A percentile compares a stretch with the other conserved stretches of the same genome.
Evolutionary conservation across 2,888 invertebrate species (phyloP).

Genomic region (Diarsia dahlii): DNA sequence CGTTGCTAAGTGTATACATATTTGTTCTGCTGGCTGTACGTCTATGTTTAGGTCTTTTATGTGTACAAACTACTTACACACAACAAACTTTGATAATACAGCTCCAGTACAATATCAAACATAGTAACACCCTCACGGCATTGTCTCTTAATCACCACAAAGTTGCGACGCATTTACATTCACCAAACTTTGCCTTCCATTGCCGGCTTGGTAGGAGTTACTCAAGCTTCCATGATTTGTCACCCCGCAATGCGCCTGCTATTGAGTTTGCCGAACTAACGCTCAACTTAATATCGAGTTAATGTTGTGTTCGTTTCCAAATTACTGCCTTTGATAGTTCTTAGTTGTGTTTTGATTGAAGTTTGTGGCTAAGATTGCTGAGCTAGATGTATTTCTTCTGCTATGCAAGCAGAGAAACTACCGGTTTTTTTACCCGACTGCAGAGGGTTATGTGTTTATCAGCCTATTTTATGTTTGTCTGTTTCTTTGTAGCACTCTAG

Average conservation of each 20-base stretch:
- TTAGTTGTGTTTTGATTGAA: slow-evolving; percentile 27
- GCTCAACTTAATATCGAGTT: slow-evolving; percentile 61
- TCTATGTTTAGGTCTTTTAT: background rate
- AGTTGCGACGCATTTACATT: slow-evolving; percentile 65
- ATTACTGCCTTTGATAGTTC: slow-evolving; percentile 58
- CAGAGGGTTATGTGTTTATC: no score
- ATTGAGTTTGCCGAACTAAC: slow-evolving; percentile 63
- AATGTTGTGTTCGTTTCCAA: slow-evolving; percentile 57
- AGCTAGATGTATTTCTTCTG: background rate
- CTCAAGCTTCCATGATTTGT: slow-evolving; percentile 64
- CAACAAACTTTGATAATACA: slow-evolving; percentile 34
- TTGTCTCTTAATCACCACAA: slow-evolving; percentile 62
- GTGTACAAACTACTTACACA: background rate
- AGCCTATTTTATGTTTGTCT: no score
- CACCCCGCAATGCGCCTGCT: slow-evolving; percentile 60
- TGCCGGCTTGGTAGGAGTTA: slow-evolving; percentile 55
- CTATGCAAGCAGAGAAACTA: background rate
- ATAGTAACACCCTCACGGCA: slow-evolving; percentile 48
- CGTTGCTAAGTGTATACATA: no score
- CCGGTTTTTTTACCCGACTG: background rate
- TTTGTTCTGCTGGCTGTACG: no score
- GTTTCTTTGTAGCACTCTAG: no score
- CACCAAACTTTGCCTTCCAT: slow-evolving; percentile 58
- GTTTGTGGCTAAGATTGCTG: slow-evolving; percentile 27
- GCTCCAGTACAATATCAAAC: slow-evolving; percentile 48